Evolutionary conservation across 2,888 invertebrate species (phyloP), one percentile per base, ranked within the genome.

Genomic region (Spatulosminthurus flaviceps): DNA sequence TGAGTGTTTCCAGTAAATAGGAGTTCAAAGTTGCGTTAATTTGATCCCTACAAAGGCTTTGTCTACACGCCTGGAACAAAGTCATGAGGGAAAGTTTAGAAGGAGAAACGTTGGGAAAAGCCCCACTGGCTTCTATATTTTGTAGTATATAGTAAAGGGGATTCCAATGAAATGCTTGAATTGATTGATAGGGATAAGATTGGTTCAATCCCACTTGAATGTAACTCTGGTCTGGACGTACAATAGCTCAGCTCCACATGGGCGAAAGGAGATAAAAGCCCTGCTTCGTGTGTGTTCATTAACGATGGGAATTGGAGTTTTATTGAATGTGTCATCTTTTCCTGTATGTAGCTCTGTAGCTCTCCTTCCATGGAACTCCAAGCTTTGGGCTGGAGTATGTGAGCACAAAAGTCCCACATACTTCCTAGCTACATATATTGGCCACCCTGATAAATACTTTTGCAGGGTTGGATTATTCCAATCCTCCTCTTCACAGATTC

Each of bases 271-370:
- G 80, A 78, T 80, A 80, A 80, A 80, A 80, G 75, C 71, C 75
- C 75, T n/a, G n/a, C n/a, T 80, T 78, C 78, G 78, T 80, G 78
- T 80, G 77, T 80, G 80, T 80, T 80, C 80, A 80, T 80, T 80
- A 80, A 78, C 21, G 80, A 66, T 76, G 69, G 74, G 78, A 80
- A 80, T 80, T 80, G 80, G 78, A 80, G 80, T 80, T 80, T 78
- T 76, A 80, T 80, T 80, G 78, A 80, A 80, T 76, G 80, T 78
- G 80, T 80, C 80, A 80, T 80, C 80, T 75, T 72, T 61, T n/a
- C n/a, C n/a, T n/a, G n/a, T n/a, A n/a, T n/a, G n/a, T n/a, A n/a
- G n/a, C n/a, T n/a, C n/a, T n/a, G 51, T 51, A 34, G 34, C 42
- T 61, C 60, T 1, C 51, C 72, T 5, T 72, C 51, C 28, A 43